Percentiles rank a stretch among this genome's conserved stretches.
phyloP scores from a whole-genome alignment of 2,888 invertebrate species.

The Timema podura region DNA sequence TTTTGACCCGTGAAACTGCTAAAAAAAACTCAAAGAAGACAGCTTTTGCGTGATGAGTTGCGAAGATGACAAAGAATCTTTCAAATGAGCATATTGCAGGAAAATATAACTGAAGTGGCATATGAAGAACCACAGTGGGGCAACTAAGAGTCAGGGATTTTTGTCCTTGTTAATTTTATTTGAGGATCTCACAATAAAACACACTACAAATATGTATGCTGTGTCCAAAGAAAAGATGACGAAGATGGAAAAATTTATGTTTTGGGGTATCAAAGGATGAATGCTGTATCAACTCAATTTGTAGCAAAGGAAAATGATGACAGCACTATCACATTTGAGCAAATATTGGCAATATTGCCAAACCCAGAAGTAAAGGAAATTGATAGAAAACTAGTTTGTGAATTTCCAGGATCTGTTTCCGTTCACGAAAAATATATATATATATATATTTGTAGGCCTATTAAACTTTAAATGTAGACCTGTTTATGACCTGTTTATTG shows the following conservation, averaged over 20 bases:
- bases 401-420: no score
- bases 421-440: no score
- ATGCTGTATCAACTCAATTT: no score
- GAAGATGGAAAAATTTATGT: neutral
- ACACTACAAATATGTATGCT: conserved; percentile 1
- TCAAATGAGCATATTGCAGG: neutral
- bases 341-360: no score
- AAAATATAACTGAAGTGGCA: neutral
- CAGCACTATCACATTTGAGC: no score
- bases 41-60: neutral
- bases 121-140: neutral
- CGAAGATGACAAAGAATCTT: neutral
- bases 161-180: neutral
- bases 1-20: neutral
- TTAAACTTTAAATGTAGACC: no score
- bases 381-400: no score
- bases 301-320: no score
- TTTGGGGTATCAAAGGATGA: no score
- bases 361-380: no score
- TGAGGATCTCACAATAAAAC: neutral
- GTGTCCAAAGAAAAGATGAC: neutral
- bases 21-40: neutral
- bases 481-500: no score
- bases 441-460: no score
- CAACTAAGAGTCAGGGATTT: neutral